Evolutionary conservation across 2,113 vertebrate species (phyloP).

Genomic region (Tragulus kanchil): DNA sequence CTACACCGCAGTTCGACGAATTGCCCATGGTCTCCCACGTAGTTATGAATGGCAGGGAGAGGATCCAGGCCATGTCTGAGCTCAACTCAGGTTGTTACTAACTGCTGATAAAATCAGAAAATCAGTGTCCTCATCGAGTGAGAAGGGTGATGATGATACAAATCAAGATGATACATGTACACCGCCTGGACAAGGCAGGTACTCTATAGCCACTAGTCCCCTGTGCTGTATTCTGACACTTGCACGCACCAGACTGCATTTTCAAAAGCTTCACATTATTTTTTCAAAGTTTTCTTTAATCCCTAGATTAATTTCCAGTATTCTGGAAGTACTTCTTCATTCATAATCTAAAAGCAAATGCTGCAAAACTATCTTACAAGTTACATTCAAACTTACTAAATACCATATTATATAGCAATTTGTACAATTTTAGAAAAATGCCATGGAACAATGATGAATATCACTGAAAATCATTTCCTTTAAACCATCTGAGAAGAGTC

Average conservation of each 20-base stretch:
- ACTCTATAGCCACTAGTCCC: background rate
- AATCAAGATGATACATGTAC: background rate
- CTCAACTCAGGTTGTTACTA: background rate
- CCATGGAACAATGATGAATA: background rate
- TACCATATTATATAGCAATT: background rate
- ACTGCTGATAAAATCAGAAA: background rate
- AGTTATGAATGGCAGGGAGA: background rate
- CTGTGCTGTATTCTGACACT: background rate
- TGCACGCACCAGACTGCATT: background rate
- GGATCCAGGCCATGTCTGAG: background rate
- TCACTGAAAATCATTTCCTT: background rate
- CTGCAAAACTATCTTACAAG: background rate
- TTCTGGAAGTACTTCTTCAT: background rate
- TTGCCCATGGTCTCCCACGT: background rate
- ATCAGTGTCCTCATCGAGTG: background rate
- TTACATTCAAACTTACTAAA: background rate
- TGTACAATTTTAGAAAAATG: background rate
- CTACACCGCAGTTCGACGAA: background rate
- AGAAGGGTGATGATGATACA: background rate
- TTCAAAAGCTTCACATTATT: background rate
- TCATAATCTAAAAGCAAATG: slow-evolving; percentile 36
- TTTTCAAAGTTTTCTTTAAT: background rate
- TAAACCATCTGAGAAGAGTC: background rate
- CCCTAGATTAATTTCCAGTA: background rate
- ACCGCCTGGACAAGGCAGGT: too few species aligned